Base-by-base conservation (phyloP, 2,888 invertebrate species). In the Synergus itoensis region DNA sequence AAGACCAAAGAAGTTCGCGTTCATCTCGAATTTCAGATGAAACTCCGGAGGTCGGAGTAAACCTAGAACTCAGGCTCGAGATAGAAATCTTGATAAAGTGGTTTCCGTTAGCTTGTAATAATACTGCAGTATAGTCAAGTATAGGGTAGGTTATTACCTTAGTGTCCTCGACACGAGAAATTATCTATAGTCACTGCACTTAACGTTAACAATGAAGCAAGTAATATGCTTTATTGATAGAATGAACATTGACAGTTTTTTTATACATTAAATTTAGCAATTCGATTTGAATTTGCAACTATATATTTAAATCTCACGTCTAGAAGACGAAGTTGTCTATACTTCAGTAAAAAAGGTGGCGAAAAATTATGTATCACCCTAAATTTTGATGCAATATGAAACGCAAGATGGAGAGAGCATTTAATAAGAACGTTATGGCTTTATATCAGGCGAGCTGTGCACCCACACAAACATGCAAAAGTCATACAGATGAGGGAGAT, bases 391-490 rank as follows among this genome's bases (percentile, higher is more conserved):
- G 73, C 53, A 53, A 73, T 53, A n/a, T 16, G 53, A 53, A 73
- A 53, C 53, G 53, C 73, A 73, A 73, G 73, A 73, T 73, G 73
- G 73, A 73, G 53, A 73, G 73, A 73, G 83, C 84, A 82, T 87
- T 86, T 86, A 86, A 86, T 86, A 86, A 86, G 86, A 84, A 86
- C 77, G 82, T 83, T 84, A 81, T 75, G 77, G 81, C 65, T 60
- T 82, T 82, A 77, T 75, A 82, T 77, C 4, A 12, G 62, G 60
- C 11, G 79, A 67, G 53, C 75, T 81, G 79, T 65, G 77, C 79
- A 79, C 60, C 79, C 43, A 73, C 75, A 79, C 79, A 64, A 77
- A 79, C 75, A 80, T 82, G 81, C 80, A 83, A 69, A 77, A 63
- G 77, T 73, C 78, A 28, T 63, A 28, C 63, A 57, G 60, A 77